Evolutionary conservation across 2,797 vertebrate species (phyloP).

Genomic region (Poeciliopsis turneri): DNA sequence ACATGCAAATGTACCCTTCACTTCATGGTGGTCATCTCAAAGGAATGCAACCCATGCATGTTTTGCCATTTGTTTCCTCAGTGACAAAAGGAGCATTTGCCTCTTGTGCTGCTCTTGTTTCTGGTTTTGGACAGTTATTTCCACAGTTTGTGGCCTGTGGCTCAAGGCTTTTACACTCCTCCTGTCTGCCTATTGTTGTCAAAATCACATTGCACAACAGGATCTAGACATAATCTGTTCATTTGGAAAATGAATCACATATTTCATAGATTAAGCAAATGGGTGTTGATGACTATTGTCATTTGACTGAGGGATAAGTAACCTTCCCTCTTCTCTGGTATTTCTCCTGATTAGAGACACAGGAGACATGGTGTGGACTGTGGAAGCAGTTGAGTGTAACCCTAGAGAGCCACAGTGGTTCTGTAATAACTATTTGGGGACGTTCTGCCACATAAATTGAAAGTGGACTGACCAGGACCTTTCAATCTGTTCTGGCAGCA

Average conservation of each 20-base stretch:
- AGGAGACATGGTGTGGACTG: constrained; percentile 15
- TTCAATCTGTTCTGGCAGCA: constrained; percentile 10
- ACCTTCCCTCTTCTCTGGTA: constrained; percentile 32
- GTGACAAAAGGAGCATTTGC: constrained; percentile 49
- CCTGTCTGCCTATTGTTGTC: constrained; percentile 41
- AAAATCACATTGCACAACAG: constrained; percentile 45
- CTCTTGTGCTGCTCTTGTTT: constrained; percentile 36
- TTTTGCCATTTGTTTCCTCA: constrained; percentile 41
- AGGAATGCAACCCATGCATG: constrained; percentile 53
- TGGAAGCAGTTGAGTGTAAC: constrained; percentile 47
- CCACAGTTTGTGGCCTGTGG: constrained; percentile 34
- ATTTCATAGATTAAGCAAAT: constrained; percentile 24
- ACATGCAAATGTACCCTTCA: constrained; percentile 31
- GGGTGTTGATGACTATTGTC: constrained; percentile 44
- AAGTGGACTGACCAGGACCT: constrained; percentile 35
- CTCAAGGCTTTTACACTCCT: constrained; percentile 28
- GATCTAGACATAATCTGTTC: constrained; percentile 30
- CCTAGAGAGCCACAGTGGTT: constrained; percentile 46
- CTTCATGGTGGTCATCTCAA: constrained; percentile 53
- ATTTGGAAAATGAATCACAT: constrained; percentile 22
- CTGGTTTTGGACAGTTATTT: constrained; percentile 51
- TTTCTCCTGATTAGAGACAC: constrained; percentile 27
- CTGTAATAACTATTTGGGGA: constrained; percentile 61
- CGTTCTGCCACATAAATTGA: constrained; percentile 42
- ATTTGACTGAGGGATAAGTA: constrained; percentile 38